Evolutionary conservation across 2,113 vertebrate genomes (phyloP).

Genomic region (Ageneiosus marmoratus): DNA sequence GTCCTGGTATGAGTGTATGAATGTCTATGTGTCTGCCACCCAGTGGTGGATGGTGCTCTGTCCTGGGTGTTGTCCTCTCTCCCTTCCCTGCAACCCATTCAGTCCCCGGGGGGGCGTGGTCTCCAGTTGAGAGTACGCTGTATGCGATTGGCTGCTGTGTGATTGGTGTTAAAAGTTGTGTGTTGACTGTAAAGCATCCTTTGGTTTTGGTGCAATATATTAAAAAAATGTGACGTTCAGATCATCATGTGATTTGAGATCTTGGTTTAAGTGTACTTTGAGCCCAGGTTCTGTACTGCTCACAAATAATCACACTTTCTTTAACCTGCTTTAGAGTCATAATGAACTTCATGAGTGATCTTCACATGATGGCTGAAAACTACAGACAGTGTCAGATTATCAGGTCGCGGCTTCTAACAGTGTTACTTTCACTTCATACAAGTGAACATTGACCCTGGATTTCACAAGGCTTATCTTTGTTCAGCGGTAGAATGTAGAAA

Average conservation of each 20-base stretch:
- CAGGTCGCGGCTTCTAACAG: neutral
- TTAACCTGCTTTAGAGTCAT: neutral
- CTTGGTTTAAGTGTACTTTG: neutral
- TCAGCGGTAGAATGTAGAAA: neutral
- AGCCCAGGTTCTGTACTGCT: neutral
- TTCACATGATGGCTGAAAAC: neutral
- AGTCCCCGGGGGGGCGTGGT: too few relatives aligned
- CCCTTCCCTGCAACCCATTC: too few relatives aligned
- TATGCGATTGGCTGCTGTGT: too few relatives aligned
- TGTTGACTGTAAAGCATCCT: too few relatives aligned
- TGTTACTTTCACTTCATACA: neutral
- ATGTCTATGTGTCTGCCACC: too few relatives aligned
- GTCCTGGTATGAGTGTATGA: too few relatives aligned
- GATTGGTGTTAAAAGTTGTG: too few relatives aligned
- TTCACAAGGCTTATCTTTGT: neutral
- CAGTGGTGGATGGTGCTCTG: too few relatives aligned
- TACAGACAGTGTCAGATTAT: neutral
- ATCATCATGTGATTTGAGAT: neutral
- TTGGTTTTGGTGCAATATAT: too few relatives aligned
- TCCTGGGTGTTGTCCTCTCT: too few relatives aligned
- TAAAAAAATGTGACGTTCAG: too few relatives aligned
- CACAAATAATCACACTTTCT: neutral
- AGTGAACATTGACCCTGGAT: neutral
- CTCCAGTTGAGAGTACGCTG: too few relatives aligned
- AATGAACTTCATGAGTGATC: neutral